These are phyloP conservation scores for Ctenoplectra terminalis DNA, from an alignment of 1,140 invertebrate genomes.

Conservation along the genomic window DNA sequence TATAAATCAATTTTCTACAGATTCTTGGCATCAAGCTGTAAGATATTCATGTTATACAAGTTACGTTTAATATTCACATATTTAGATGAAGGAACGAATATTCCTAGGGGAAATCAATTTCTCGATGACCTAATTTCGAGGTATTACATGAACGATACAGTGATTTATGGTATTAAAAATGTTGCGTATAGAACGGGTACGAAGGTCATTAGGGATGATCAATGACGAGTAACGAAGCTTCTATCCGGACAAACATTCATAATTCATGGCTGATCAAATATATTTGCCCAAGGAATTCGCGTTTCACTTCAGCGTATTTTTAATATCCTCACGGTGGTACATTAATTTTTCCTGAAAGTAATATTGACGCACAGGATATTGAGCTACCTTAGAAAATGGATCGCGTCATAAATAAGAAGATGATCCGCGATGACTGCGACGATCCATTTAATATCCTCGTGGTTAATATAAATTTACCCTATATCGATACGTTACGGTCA, in stretches of 20 bases:
- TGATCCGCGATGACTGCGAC: not conserved
- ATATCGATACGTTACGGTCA: not conserved
- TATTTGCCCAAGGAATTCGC: not conserved
- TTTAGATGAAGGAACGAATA: not conserved
- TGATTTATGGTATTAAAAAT: constrained; percentile 25
- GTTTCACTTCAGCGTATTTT: not conserved
- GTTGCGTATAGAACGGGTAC: not conserved
- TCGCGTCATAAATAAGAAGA: constrained; percentile 27
- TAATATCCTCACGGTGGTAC: not conserved
- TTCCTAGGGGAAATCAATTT: not conserved
- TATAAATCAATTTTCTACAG: too few relatives aligned
- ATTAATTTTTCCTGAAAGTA: constrained; percentile 10
- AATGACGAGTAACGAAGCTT: constrained; percentile 14
- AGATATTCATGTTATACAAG: too few relatives aligned
- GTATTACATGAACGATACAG: not conserved
- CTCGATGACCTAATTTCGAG: not conserved
- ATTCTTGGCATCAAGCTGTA: too few relatives aligned
- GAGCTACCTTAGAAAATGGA: not conserved
- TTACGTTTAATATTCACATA: not conserved
- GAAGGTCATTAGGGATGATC: not conserved
- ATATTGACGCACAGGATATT: constrained; percentile 15
- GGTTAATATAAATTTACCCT: constrained; percentile 10
- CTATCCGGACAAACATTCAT: constrained; percentile 3
- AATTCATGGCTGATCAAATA: constrained; percentile 31
- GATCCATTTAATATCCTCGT: not conserved